phyloP scores from a whole-genome alignment of 1,140 invertebrate genomes.

The Tetramorium simillimum region DNA sequence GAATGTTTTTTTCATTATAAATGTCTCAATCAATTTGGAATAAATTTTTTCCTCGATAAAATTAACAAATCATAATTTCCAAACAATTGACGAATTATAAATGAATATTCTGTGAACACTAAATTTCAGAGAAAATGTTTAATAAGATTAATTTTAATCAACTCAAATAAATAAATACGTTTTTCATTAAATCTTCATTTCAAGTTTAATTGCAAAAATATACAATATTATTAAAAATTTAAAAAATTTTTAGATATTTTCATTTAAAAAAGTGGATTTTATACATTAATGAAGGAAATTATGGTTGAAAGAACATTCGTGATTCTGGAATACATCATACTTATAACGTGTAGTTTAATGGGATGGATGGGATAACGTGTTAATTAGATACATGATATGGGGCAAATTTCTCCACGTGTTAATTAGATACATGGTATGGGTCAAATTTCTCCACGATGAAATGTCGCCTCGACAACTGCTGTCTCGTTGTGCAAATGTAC shows the following conservation, averaged over 20 bases:
- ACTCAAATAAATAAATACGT: not conserved
- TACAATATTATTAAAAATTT: not conserved
- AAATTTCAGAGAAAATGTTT: not conserved
- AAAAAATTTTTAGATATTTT: not conserved
- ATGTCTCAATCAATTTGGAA: not conserved
- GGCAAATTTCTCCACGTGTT: not conserved
- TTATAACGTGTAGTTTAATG: not conserved
- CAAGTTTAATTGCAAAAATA: not conserved
- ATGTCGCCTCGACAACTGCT: not conserved
- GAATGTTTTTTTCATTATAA: not conserved
- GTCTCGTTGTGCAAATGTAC: conserved; percentile 39
- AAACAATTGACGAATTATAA: not conserved
- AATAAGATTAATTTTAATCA: no score
- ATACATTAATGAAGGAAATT: not conserved
- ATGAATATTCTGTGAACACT: not conserved
- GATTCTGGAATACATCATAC: not conserved
- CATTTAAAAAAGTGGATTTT: not conserved
- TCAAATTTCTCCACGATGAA: not conserved
- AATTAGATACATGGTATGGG: not conserved
- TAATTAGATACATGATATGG: not conserved
- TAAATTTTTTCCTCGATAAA: not conserved
- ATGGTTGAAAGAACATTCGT: not conserved
- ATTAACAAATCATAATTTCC: not conserved
- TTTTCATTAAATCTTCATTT: not conserved
- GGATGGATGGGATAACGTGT: not conserved